These are phyloP conservation scores for Atta cephalotes DNA, from an alignment of 1,140 invertebrate species.

Conservation along the genomic window DNA sequence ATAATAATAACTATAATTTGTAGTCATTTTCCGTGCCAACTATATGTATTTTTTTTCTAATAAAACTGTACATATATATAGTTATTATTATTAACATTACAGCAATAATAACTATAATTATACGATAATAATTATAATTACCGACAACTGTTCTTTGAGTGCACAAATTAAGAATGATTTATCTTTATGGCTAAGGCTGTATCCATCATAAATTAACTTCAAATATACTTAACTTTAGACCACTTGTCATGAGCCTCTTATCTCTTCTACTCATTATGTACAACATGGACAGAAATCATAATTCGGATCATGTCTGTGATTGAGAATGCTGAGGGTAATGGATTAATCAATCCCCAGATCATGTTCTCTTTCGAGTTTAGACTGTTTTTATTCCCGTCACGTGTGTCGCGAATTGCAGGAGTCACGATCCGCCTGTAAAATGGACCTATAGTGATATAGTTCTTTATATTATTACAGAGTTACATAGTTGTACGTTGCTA, in stretches of 20 bases:
- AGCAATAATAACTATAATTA: no score
- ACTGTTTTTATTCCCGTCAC: constrained; percentile 39
- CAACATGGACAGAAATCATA: neutral
- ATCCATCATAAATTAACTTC: constrained; percentile 2
- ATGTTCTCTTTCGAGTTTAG: neutral
- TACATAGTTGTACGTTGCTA: neutral
- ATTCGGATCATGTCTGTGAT: neutral
- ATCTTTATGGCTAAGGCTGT: no score
- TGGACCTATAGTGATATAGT: neutral
- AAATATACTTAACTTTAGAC: neutral
- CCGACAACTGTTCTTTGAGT: no score
- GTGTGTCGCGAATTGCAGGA: constrained; percentile 12
- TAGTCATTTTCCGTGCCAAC: no score
- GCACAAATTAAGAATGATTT: no score
- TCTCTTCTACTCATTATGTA: neutral
- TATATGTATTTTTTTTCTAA: no score
- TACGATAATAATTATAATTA: no score
- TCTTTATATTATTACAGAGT: neutral
- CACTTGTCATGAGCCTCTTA: neutral
- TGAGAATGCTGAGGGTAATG: neutral
- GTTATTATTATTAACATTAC: no score
- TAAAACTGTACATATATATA: no score
- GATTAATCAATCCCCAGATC: neutral
- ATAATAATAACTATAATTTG: no score
- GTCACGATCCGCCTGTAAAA: neutral